Conservation (phyloP, 2,888 invertebrate species). For the Drosophila paranaensis region DNA sequence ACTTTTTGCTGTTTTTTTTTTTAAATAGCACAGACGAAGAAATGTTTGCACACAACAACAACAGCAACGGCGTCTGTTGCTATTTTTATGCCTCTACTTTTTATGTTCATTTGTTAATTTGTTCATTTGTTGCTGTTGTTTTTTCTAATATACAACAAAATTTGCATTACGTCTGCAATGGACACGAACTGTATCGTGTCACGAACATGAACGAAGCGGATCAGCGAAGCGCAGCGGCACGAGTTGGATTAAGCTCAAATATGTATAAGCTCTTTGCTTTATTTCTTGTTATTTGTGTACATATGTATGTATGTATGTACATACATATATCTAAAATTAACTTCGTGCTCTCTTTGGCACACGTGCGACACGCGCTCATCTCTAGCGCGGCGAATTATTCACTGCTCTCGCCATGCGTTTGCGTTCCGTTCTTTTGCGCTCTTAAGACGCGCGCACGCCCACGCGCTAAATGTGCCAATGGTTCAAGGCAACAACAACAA, state of each 20-base stretch:
- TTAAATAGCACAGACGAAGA: slow-evolving; percentile 73
- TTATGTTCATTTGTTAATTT: slow-evolving; percentile 1
- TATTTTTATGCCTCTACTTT: slow-evolving; percentile 35
- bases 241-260: neutral
- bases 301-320: too few relatives aligned
- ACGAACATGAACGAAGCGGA: neutral
- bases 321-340: neutral
- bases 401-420: neutral
- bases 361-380: neutral
- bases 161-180: slow-evolving; percentile 43
- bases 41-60: slow-evolving; percentile 70
- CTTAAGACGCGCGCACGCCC: slow-evolving; percentile 38
- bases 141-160: slow-evolving; percentile 39
- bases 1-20: slow-evolving; percentile 32
- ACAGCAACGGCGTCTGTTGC: slow-evolving; percentile 24
- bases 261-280: neutral
- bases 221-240: neutral
- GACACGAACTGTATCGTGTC: slow-evolving; percentile 1
- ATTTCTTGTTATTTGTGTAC: too few relatives aligned
- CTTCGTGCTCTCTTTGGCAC: neutral
- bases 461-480: slow-evolving; percentile 69
- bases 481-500: slow-evolving; percentile 61
- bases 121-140: neutral
- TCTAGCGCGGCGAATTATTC: neutral
- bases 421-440: slow-evolving; percentile 17